Conservation (phyloP, 2,888 invertebrate species). For the Coleophora flavipennella region DNA sequence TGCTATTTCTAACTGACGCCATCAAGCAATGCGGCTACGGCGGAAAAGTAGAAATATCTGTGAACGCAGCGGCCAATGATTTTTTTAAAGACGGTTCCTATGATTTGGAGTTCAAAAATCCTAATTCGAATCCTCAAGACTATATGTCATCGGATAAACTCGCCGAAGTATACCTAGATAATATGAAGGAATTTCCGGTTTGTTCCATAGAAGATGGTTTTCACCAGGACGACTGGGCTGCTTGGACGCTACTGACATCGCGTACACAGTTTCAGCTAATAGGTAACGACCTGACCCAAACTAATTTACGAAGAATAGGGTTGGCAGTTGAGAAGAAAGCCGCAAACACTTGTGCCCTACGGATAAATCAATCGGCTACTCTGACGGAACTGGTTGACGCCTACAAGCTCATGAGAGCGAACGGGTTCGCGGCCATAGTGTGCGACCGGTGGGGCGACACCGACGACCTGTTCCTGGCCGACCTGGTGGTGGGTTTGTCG, state of each 20-base stretch:
- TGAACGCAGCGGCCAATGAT: conserved; percentile 98
- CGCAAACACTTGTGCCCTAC: conserved; percentile 92
- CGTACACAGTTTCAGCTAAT: conserved; percentile 83
- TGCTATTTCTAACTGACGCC: conserved; percentile 86
- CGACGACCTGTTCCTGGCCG: conserved; percentile 97
- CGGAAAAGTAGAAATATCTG: conserved; percentile 92
- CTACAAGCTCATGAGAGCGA: conserved; percentile 92
- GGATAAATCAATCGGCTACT: conserved; percentile 98
- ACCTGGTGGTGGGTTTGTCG: conserved; percentile 96
- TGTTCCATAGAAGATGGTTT: conserved; percentile 98
- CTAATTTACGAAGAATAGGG: conserved; percentile 89
- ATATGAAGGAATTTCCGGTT: conserved; percentile 91
- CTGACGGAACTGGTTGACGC: conserved; percentile 97
- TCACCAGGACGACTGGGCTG: conserved; percentile 98
- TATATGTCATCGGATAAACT: conserved; percentile 89
- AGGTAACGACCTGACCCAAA: conserved; percentile 96
- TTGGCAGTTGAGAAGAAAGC: conserved; percentile 95
- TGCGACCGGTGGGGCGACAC: conserved; percentile 91
- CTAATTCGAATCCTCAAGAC: conserved; percentile 86
- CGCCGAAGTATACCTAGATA: conserved; percentile 88
- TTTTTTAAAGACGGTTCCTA: conserved; percentile 90
- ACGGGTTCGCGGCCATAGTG: conserved; percentile 86
- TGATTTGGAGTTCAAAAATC: conserved; percentile 98
- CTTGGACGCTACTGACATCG: conserved; percentile 85
- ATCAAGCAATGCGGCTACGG: conserved; percentile 95